These are phyloP conservation scores for Platypus cylindrus DNA, from an alignment of 2,888 invertebrate species.

Conservation along the genomic window DNA sequence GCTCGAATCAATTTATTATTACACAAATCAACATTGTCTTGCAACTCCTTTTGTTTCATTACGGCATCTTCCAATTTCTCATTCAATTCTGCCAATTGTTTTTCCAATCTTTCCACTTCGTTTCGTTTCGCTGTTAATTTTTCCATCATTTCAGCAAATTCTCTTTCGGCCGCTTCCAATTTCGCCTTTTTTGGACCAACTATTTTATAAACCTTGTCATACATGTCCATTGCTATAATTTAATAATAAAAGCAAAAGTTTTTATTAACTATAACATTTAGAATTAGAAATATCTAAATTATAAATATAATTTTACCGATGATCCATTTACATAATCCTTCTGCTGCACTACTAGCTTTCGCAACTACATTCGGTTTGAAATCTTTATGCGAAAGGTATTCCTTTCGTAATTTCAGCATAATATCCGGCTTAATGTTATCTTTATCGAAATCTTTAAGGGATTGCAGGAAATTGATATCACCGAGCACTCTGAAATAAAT, in stretches of 20 bases:
- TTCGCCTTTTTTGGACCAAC: slow-evolving; percentile 80
- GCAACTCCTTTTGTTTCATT: slow-evolving; percentile 51
- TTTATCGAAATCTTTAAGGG: slow-evolving; percentile 68
- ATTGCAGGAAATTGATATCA: slow-evolving; percentile 67
- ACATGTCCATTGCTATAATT: slow-evolving; percentile 64
- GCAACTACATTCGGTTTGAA: slow-evolving; percentile 70
- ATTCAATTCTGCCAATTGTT: slow-evolving; percentile 58
- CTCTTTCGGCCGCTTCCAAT: slow-evolving; percentile 64
- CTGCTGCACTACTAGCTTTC: slow-evolving; percentile 87
- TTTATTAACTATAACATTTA: background rate
- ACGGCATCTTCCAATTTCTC: slow-evolving; percentile 54
- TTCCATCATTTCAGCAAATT: slow-evolving; percentile 71
- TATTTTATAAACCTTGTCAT: slow-evolving; percentile 63
- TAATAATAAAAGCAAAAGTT: background rate
- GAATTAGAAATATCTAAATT: background rate
- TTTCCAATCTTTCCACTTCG: slow-evolving; percentile 63
- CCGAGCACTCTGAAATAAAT: slow-evolving; percentile 45
- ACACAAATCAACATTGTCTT: slow-evolving; percentile 66
- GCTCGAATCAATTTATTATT: slow-evolving; percentile 58
- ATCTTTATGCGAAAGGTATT: slow-evolving; percentile 60
- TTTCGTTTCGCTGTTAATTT: slow-evolving; percentile 73
- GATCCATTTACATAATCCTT: slow-evolving; percentile 86
- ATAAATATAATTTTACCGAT: slow-evolving; percentile 28
- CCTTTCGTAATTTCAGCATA: slow-evolving; percentile 64
- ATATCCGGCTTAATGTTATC: slow-evolving; percentile 64